These are phyloP conservation scores for Hydrolagus colliei DNA, from an alignment of 2,797 vertebrate species.

Conservation along the genomic window DNA sequence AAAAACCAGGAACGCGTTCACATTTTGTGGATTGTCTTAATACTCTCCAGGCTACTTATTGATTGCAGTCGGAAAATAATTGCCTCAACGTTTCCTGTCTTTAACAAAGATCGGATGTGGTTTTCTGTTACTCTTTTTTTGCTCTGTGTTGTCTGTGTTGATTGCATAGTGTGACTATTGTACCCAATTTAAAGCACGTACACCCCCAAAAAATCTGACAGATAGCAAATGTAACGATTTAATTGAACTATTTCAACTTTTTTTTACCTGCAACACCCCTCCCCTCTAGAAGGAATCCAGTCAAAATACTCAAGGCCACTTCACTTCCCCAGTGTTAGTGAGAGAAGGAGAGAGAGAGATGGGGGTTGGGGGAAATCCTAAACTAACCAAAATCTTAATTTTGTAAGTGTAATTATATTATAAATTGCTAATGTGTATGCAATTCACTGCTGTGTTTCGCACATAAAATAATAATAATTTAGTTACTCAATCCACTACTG, in stretches of 20 bases:
- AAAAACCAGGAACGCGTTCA: too few relatives aligned
- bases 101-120: slow-evolving; percentile 42
- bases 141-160: slow-evolving; percentile 41
- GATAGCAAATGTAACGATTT: slow-evolving; percentile 45
- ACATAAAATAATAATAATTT: slow-evolving; percentile 34
- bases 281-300: slow-evolving; percentile 42
- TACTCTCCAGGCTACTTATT: not conserved
- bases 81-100: slow-evolving; percentile 28
- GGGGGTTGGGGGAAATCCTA: slow-evolving; percentile 42
- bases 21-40: too few relatives aligned
- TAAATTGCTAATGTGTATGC: not conserved
- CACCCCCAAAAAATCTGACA: slow-evolving; percentile 36
- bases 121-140: not conserved
- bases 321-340: slow-evolving; percentile 43
- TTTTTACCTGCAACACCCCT: slow-evolving; percentile 23
- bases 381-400: slow-evolving; percentile 49
- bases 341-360: slow-evolving; percentile 44
- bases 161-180: slow-evolving; percentile 46
- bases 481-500: too few relatives aligned
- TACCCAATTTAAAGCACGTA: slow-evolving; percentile 40
- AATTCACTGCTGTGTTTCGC: not conserved
- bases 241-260: slow-evolving; percentile 41
- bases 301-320: slow-evolving; percentile 48
- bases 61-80: not conserved
- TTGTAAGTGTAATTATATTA: slow-evolving; percentile 43